Conservation (phyloP, 2,888 invertebrate species). For the Lepidocyrtinus sp. region DNA sequence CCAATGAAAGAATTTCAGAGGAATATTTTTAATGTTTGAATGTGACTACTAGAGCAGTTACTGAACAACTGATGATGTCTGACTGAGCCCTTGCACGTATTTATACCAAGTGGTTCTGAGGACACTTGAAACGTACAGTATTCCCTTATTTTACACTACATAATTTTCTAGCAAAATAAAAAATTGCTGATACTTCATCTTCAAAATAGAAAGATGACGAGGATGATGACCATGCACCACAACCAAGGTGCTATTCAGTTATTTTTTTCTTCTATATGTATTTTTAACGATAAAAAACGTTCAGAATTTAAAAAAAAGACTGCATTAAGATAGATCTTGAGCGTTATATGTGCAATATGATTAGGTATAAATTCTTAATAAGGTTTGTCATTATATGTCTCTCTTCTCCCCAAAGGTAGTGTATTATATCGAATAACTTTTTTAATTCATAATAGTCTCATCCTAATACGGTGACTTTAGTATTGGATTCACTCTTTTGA, state of each 20-base stretch:
- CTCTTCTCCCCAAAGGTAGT: no score
- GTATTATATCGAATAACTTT: no score
- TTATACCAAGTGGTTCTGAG: conserved; percentile 64
- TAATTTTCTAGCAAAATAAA: conserved; percentile 10
- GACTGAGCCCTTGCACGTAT: conserved; percentile 60
- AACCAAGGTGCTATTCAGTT: background rate
- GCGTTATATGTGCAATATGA: conserved; percentile 11
- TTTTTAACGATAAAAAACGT: conserved; percentile 1
- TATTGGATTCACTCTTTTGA: no score
- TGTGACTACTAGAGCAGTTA: conserved; percentile 57
- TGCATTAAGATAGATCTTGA: conserved; percentile 6
- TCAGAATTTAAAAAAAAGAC: background rate
- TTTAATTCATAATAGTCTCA: no score
- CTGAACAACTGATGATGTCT: conserved; percentile 64
- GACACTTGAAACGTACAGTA: conserved; percentile 39
- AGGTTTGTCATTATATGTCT: no score
- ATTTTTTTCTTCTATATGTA: no score
- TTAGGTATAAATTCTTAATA: background rate
- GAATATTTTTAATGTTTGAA: conserved; percentile 8
- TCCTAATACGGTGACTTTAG: no score
- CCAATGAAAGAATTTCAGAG: no score
- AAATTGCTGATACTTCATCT: conserved; percentile 23
- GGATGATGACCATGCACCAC: background rate
- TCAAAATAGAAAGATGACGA: background rate
- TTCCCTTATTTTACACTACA: background rate